Evolutionary conservation across 1,140 invertebrate genomes (phyloP), one percentile per base, ranked within the genome.

Genomic region (Drosophila equinoxialis): DNA sequence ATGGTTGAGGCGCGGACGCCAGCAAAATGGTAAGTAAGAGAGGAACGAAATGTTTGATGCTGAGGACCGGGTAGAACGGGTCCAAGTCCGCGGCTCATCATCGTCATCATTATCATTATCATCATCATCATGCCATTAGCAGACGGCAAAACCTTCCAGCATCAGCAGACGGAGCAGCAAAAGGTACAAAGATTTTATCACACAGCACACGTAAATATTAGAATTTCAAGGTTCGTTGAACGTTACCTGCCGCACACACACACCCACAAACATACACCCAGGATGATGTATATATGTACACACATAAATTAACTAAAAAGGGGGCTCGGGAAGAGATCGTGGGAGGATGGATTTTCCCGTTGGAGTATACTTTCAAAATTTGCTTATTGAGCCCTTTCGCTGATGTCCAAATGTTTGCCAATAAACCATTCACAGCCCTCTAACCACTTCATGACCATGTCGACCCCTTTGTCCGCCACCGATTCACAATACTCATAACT

Each of bases 141-240:
- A 51, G 42, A 13, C 61, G 20, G 20, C 37, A 41, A 45, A 45
- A 64, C 30, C 63, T 6, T 10, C 11, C n/a, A n/a, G 39, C 39
- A 45, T 6, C n/a, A 3, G 20, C 35, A 42, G 14, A n/a, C 13
- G 14, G 13, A 54, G 42, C 63, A 23, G 63, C 23, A 37, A 64
- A 55, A 65, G 45, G 48, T 65, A 54, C 48, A 65, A 65, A 65
- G 48, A 65, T 65, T 54, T 65, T 65, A 65, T 55, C 63, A 35
- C 48, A 54, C 48, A 54, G 63, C 30, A 54, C 63, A 54, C 48
- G 63, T 65, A 65, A 64, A 64, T 64, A 64, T 64, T 64, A 64
- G 61, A 64, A 64, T 64, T 64, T 64, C 61, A 64, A 64, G 61
- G 61, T 64, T 64, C 61, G 61, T 64, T 64, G 61, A 51, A 51